Base-by-base conservation (phyloP, 2,113 vertebrate species). In the Bubalus kerabau region DNA sequence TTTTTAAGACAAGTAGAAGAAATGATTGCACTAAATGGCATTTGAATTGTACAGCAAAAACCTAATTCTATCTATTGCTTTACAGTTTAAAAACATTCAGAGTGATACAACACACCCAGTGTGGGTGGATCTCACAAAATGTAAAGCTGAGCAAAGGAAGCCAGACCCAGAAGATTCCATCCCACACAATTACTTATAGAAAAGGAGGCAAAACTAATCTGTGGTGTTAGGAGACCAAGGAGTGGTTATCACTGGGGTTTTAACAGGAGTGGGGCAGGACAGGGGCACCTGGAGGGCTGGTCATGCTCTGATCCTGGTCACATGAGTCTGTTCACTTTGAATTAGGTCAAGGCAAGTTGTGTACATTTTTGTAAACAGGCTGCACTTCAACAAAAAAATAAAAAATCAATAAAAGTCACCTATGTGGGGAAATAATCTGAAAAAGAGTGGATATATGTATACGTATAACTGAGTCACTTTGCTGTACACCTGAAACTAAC, bases 1-100 rank as follows among this genome's bases (percentile, higher is more conserved):
- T 91, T 95, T 96, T 96, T 85, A 90, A 90, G 85, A 91, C 57
- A 94, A 82, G 36, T 24, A 3, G 81, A 94, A 87, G 59, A 74
- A 74, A 84, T 57, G n/a, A 85, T 94, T n/a, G 15, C 32, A 87
- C 59, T 62, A 84, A 92, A 67, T 43, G 74, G 19, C 57, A 85
- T 54, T 94, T 81, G 57, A 96, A 88, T 59, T 52, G n/a, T n/a
- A 60, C 7, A 23, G 40, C 7, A 8, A 19, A 74, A 90, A 52
- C 57, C 54, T 74, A 64, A 64, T 76, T 80, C 60, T 59, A 46
- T 71, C 76, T 54, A 46, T 74, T 56, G 50, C 81, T 96, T 92
- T 89, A 32, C 19, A 30, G 74, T 84, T 83, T 89, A 43, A 76
- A 95, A 96, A 81, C 76, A 85, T 90, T 93, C 62, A 23, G 32